Percentiles rank a stretch among this genome's conserved stretches.
Evolutionary conservation across 2,113 vertebrate species (phyloP).

Genomic region (Ivindomyrus marchei): DNA sequence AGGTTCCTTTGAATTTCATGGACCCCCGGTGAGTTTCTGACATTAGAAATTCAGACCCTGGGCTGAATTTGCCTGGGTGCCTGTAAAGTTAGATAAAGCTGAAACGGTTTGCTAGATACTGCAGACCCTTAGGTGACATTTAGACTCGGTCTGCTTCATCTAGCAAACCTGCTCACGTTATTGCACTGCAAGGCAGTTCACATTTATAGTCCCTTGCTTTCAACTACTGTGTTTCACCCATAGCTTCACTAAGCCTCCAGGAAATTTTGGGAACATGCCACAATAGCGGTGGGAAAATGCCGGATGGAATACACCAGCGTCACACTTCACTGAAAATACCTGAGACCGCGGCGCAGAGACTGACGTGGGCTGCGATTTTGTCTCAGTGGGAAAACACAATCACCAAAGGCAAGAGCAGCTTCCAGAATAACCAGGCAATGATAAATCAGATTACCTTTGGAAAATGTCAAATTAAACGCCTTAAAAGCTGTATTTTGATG

Average conservation of each 20-base stretch:
- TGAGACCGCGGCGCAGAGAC: not conserved
- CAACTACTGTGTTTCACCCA: constrained; percentile 7
- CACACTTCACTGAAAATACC: not conserved
- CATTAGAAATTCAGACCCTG: constrained; percentile 16
- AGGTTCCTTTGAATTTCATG: constrained; percentile 20
- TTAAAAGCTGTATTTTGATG: not conserved
- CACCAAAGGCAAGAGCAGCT: not conserved
- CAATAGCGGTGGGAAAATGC: not conserved
- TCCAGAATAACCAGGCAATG: not conserved
- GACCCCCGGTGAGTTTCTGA: constrained; percentile 11
- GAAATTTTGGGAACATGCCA: not conserved
- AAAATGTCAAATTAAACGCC: not conserved
- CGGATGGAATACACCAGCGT: not conserved
- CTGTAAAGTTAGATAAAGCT: constrained; percentile 11
- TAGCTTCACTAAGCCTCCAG: constrained; percentile 7
- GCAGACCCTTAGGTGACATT: constrained; percentile 15
- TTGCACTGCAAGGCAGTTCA: not conserved
- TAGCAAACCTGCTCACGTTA: not conserved
- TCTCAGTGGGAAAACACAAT: not conserved
- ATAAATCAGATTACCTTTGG: not conserved
- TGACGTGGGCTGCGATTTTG: not conserved
- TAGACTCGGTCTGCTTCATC: not conserved
- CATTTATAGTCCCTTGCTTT: constrained; percentile 11
- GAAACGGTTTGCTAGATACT: constrained; percentile 15
- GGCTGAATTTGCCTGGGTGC: constrained; percentile 10